Base-by-base conservation (phyloP, 2,113 vertebrate species). In the Upupa epops region DNA sequence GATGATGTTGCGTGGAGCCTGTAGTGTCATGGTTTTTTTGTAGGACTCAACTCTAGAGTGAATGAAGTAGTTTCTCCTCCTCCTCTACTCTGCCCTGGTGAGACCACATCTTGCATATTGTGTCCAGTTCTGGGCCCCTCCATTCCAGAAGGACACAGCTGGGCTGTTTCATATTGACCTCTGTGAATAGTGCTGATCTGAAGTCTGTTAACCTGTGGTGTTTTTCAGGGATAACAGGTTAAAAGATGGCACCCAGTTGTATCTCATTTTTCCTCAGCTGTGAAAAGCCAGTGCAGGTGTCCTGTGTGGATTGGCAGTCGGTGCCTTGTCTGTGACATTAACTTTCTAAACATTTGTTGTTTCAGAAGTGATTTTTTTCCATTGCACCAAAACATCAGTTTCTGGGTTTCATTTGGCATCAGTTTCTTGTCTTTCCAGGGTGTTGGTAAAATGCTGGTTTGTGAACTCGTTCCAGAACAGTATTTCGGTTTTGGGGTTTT, bases 111-210 rank as follows among this genome's bases (percentile, higher is more conserved):
- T n/a, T n/a, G n/a, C n/a, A n/a, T n/a, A n/a, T n/a, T n/a, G n/a
- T n/a, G n/a, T n/a, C n/a, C n/a, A n/a, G n/a, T n/a, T n/a, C n/a
- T n/a, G n/a, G n/a, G n/a, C n/a, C n/a, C n/a, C n/a, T n/a, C n/a
- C n/a, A n/a, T n/a, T n/a, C n/a, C n/a, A n/a, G n/a, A n/a, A n/a
- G n/a, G n/a, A n/a, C n/a, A n/a, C 40, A 73, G n/a, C 22, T 4
- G 15, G 80, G 18, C 34, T 46, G 14, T 88, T 77, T 49, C 20
- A 8, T 55, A 80, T 81, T 46, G 45, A 77, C 13, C 28, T 83
- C 37, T 0, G 0, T 69, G 17, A 84, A 28, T 51, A 45, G 34
- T 76, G 20, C 32, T 77, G 26, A 51, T 74, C 46, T 3, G 3
- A 86, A 83, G 13, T 51, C 25, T 63, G n/a, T 58, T 79, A 63